Evolutionary conservation across 2,797 vertebrate genomes (phyloP).

Genomic region (Chaunax sp.): DNA sequence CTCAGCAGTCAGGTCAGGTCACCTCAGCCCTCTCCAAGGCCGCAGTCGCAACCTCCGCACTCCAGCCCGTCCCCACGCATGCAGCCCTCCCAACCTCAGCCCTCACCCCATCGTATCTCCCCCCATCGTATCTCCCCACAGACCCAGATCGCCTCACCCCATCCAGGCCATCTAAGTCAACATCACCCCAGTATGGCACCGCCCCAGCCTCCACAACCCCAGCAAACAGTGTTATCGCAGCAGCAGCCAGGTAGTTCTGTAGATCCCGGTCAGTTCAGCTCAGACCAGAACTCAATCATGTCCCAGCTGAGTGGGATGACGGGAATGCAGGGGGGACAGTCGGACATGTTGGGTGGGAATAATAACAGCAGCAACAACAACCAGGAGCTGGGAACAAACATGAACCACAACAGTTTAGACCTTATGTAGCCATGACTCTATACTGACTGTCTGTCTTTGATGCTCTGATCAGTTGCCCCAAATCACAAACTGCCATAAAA

Average conservation of each 20-base stretch:
- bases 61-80: constrained; percentile 98
- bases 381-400: constrained; percentile 92
- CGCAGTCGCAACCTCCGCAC: constrained; percentile 93
- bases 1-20: constrained; percentile 97
- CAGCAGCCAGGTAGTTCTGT: constrained; percentile 88
- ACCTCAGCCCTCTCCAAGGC: constrained; percentile 94
- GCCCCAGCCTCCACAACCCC: constrained; percentile 85
- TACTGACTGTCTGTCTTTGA: constrained; percentile 48
- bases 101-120: constrained; percentile 80
- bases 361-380: constrained; percentile 80
- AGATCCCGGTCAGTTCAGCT: constrained; percentile 93
- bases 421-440: constrained; percentile 90
- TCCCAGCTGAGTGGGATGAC: constrained; percentile 96
- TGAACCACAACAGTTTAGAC: constrained; percentile 94
- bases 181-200: constrained; percentile 90
- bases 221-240: constrained; percentile 73
- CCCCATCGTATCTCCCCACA: constrained; percentile 83
- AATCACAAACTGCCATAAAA: constrained; percentile 71
- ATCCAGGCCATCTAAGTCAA: constrained; percentile 84
- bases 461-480: constrained; percentile 67
- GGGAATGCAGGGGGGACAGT: constrained; percentile 87
- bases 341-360: constrained; percentile 90
- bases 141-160: constrained; percentile 92
- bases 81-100: constrained; percentile 92
- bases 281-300: constrained; percentile 96